phyloP scores from a whole-genome alignment of 2,797 vertebrate species.

The Pangasius larnaudii region DNA sequence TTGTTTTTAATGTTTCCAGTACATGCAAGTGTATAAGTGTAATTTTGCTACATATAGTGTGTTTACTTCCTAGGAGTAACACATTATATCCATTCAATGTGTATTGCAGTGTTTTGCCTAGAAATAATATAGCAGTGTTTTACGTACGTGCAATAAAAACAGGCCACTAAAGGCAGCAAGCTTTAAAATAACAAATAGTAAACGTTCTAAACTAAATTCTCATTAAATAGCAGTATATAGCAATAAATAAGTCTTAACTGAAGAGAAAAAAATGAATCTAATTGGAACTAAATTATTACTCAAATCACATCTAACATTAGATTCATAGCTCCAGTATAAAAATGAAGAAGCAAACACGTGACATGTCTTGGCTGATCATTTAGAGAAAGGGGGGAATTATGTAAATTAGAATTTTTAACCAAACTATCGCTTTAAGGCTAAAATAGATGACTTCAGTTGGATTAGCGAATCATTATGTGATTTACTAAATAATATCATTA shows the following conservation, averaged over 20 bases:
- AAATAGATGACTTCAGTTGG: neutral
- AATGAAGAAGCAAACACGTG: neutral
- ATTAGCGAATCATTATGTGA: neutral
- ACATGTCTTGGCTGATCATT: conserved; percentile 3
- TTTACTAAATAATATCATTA: neutral
- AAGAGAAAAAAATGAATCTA: neutral
- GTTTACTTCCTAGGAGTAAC: neutral
- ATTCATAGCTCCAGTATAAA: neutral
- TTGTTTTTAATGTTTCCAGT: neutral
- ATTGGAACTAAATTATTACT: neutral
- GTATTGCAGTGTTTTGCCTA: neutral
- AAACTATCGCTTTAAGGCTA: neutral
- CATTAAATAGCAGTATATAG: neutral
- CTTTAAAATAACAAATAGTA: neutral
- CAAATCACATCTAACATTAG: neutral
- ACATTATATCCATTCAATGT: neutral
- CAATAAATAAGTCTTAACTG: neutral
- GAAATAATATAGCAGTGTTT: neutral
- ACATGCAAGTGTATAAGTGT: neutral
- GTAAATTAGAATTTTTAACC: neutral
- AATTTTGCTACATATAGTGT: neutral
- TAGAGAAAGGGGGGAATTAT: neutral
- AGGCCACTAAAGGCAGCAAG: neutral
- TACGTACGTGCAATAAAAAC: neutral
- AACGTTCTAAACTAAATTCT: neutral